Base-by-base conservation (phyloP, 92 coral and sea anemone species). In the Phenganax stokvisi region DNA sequence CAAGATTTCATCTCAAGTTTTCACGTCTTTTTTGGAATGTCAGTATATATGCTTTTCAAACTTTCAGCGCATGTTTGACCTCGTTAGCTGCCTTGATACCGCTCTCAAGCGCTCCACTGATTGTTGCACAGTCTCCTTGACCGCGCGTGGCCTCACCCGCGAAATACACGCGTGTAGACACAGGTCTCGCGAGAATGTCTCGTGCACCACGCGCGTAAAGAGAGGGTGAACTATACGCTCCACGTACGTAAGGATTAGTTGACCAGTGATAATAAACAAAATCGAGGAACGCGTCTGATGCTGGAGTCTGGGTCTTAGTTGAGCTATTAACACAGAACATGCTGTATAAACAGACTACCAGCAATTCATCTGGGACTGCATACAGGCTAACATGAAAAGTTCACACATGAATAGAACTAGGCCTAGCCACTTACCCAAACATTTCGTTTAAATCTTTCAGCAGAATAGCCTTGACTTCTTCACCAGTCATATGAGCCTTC, bases 121-220 rank as follows among this genome's bases (percentile, higher is more conserved):
- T 89, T 13, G 96, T 89, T 10, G 89, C 90, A 71, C 87, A 73
- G 66, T 78, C 81, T 54, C 77, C 87, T 47, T 80, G 63, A 62
- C 72, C 80, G 13, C 83, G 64, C 53, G 99, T 92, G 25, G 99
- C 99, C 78, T 92, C 99, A 57, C 99, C 99, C 51, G 99, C 97
- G 73, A 96, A 96, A 79, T 87, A 96, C 80, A 92, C 83, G 68
- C 87, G 83, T 56, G 86, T 86, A 6, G 73, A 86, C 69, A 96
- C 86, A 37, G 96, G 87, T 30, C 70, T 85, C 51, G 96, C 97
- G 63, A 94, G 90, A 76, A 89, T 85, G 72, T 92, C 77, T 12
- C 91, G 97, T 81, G 87, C 66, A 11, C 90, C 90, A 53, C 88
- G 67, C 81, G 98, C 90, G 87, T 86, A 80, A 15, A 47, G 96